phyloP scores from a whole-genome alignment of 1,140 invertebrate genomes.

The Yoshiicerus persimilis region DNA sequence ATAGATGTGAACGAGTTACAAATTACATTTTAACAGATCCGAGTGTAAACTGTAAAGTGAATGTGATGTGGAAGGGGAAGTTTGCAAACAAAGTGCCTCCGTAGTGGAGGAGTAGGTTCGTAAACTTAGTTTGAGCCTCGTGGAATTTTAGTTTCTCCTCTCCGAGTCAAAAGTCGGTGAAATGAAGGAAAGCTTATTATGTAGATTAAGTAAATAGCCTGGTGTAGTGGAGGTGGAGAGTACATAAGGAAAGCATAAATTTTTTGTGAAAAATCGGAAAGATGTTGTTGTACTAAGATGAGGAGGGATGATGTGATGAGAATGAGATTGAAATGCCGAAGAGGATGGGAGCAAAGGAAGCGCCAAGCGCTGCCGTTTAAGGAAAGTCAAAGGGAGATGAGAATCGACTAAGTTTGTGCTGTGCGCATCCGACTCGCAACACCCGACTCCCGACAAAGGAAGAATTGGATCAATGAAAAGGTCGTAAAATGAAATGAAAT shows the following conservation, averaged over 20 bases:
- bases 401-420: neutral
- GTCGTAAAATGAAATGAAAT: conserved; percentile 27
- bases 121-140: neutral
- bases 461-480: conserved; percentile 32
- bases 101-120: too few relatives aligned
- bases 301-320: neutral
- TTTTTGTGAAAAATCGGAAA: neutral
- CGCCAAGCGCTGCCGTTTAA: neutral
- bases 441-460: conserved; percentile 10
- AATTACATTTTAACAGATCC: neutral
- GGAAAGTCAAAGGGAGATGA: neutral
- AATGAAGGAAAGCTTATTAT: neutral
- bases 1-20: neutral
- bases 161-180: neutral
- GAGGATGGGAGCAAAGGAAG: neutral
- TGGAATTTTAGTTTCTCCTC: neutral
- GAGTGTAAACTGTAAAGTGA: neutral
- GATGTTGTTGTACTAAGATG: neutral
- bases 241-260: neutral
- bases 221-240: too few relatives aligned
- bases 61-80: neutral
- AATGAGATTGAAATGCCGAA: neutral
- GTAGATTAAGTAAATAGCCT: neutral
- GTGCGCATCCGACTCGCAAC: conserved; percentile 11
- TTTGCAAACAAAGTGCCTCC: neutral